Evolutionary conservation across 2,797 vertebrate genomes (phyloP), one percentile per base, ranked within the genome.

Genomic region (Lithobates pipiens): DNA sequence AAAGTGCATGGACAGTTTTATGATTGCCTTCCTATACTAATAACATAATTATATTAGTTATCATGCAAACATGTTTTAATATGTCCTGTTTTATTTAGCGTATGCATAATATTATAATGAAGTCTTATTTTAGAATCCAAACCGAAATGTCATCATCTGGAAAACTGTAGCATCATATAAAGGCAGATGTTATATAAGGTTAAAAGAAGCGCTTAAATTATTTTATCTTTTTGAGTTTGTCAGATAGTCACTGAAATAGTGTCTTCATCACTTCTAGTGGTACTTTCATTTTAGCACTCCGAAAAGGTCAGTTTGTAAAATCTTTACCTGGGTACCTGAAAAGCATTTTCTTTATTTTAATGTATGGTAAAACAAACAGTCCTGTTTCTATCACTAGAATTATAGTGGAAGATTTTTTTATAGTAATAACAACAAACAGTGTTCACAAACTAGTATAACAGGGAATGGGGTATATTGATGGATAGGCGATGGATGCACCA

Each of bases 101-200:
- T 63, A 78, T 72, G 76, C 75, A 39, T n/a, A 44, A 36, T 77
- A 78, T 77, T 44, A 77, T 76, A 57, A 72, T 84, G 65, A 46
- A 72, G 46, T 78, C 61, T n/a, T 57, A 69, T 36, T 68, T 77
- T 76, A 71, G 46, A 77, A 72, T 72, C 34, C 71, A 72, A 76
- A 77, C 74, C 54, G 77, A 57, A 83, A 83, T 83, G 82, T 77
- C 82, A 83, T 76, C 82, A 76, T 83, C 73, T 83, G 82, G 81
- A 77, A 67, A 77, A 70, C 29, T 76, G 63, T 9, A 70, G 29
- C 21, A 68, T n/a, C 73, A 77, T 67, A 21, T 11, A 75, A 75
- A 73, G 3, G 18, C 34, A 83, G 32, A 76, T 76, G 68, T 70
- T 70, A 77, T n/a, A 32, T 68, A 77, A 61, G 67, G 21, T 50